Percentiles rank a stretch among this genome's conserved stretches.
These are phyloP conservation scores for Cerastoderma edule DNA, from an alignment of 2,888 invertebrate genomes.

Conservation along the genomic window DNA sequence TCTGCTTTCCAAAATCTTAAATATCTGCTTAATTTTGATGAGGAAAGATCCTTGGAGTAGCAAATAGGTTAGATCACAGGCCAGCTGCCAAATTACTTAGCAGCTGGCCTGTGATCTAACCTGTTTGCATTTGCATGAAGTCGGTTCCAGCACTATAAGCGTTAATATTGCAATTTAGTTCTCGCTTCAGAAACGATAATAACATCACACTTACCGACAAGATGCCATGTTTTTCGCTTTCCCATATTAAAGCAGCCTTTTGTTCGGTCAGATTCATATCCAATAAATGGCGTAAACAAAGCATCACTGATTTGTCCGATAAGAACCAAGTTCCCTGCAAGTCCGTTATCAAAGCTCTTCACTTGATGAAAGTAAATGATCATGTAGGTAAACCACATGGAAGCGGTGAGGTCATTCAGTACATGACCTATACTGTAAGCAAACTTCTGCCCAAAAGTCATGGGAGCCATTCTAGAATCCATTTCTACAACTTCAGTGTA, in stretches of 20 bases:
- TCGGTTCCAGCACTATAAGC: no score
- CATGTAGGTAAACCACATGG: constrained; percentile 97
- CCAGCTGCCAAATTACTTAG: no score
- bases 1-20: no score
- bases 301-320: constrained; percentile 93
- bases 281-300: constrained; percentile 93
- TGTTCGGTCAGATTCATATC: constrained; percentile 91
- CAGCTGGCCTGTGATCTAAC: no score
- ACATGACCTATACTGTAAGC: constrained; percentile 91
- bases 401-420: constrained; percentile 95
- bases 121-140: no score
- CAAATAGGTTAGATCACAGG: no score
- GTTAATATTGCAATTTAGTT: no score
- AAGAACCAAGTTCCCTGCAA: constrained; percentile 86
- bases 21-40: no score
- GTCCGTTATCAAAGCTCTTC: constrained; percentile 78
- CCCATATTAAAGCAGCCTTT: constrained; percentile 88
- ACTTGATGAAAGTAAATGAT: constrained; percentile 91
- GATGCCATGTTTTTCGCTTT: constrained; percentile 94
- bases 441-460: constrained; percentile 63
- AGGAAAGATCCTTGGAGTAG: no score
- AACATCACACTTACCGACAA: constrained; percentile 90
- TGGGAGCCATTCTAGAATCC: not conserved
- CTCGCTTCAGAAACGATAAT: no score
- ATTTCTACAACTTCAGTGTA: not conserved